Evolutionary conservation across 2,888 invertebrate species (phyloP).

Genomic region (Coelogynopora nodosa): DNA sequence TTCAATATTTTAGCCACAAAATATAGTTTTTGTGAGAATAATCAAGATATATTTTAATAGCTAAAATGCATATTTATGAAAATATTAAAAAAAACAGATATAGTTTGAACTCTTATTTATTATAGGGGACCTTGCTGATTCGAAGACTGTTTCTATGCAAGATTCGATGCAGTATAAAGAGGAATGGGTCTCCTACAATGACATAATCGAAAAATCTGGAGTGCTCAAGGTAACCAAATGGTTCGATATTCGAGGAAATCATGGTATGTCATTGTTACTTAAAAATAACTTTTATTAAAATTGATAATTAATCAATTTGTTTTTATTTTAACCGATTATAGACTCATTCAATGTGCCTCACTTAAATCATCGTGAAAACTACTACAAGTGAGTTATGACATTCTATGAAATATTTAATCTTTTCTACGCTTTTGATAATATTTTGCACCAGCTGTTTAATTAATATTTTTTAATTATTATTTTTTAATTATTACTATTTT

Average conservation of each 20-base stretch:
- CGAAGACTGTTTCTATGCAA: conserved; percentile 20
- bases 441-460: too few species aligned
- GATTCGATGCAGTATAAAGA: conserved; percentile 38
- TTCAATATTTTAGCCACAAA: too few species aligned
- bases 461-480: too few species aligned
- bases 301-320: not conserved
- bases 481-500: too few species aligned
- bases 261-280: not conserved
- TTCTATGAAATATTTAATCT: too few species aligned
- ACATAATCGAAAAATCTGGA: conserved; percentile 26
- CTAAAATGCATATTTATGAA: not conserved
- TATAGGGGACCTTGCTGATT: conserved; percentile 39
- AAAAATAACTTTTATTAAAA: not conserved
- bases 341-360: conserved; percentile 42
- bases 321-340: not conserved
- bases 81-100: not conserved
- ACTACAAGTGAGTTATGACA: conserved; percentile 36
- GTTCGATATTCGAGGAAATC: conserved; percentile 42
- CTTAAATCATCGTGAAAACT: conserved; percentile 35
- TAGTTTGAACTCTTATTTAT: too few species aligned
- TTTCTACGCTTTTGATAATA: too few species aligned
- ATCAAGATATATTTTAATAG: not conserved
- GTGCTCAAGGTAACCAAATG: conserved; percentile 35
- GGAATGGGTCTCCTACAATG: conserved; percentile 36
- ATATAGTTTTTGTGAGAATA: too few species aligned